Conservation (phyloP, 1,140 invertebrate genomes). For the Brachionus asplanchnoidis region DNA sequence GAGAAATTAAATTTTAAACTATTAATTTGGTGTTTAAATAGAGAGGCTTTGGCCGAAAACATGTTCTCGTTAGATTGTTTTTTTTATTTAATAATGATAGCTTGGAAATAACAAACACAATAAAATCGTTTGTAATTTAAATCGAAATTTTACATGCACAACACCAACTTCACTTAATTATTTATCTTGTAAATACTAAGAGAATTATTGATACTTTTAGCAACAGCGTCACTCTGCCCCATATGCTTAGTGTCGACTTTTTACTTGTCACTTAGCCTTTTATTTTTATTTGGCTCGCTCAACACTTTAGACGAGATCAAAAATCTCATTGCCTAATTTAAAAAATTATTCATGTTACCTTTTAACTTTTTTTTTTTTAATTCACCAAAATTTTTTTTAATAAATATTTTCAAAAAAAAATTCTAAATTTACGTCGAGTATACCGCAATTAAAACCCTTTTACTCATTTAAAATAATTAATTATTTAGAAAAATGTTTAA, state of each 20-base stretch:
- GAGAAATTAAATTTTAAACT: too few species aligned
- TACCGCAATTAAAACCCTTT: too few species aligned
- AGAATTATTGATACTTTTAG: not conserved
- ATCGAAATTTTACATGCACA: not conserved
- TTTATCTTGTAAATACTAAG: conserved; percentile 12
- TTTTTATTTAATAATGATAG: not conserved
- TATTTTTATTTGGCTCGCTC: not conserved
- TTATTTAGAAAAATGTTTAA: too few species aligned
- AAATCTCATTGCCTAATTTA: not conserved
- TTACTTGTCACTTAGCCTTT: not conserved
- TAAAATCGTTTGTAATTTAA: not conserved
- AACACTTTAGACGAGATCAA: not conserved
- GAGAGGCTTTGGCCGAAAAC: not conserved
- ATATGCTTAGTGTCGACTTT: not conserved
- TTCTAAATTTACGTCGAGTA: too few species aligned
- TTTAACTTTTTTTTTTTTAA: too few species aligned
- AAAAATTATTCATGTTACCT: too few species aligned
- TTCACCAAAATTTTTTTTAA: too few species aligned
- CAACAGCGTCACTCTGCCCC: not conserved
- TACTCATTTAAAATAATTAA: too few species aligned
- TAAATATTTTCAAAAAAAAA: too few species aligned
- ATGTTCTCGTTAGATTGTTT: not conserved
- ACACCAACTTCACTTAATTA: not conserved
- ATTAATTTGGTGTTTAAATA: not conserved
- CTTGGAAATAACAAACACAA: conserved; percentile 2